Base-by-base conservation (phyloP, 2,797 vertebrate species). In the Mallotus villosus region DNA sequence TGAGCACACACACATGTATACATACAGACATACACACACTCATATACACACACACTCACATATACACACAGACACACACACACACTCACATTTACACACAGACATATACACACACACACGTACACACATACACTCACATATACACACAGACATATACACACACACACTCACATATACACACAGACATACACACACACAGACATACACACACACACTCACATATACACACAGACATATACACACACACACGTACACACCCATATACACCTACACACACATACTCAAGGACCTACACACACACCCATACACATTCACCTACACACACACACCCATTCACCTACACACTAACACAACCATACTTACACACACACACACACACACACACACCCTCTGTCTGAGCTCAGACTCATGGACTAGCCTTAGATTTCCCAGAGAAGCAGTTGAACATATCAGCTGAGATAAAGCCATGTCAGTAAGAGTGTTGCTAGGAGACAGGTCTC, bases 401-500 rank as follows among this genome's bases (percentile, higher is more conserved):
- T 49, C 4, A 63, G n/a, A 46, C 11, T 21, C 22, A 12, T 14
- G 32, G n/a, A 22, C 19, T 4, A 16, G 32, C 3, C n/a, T 16
- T 14, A 12, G 12, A 4, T 61, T 61, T 46, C 11, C 2, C 37
- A 65, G 4, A 24, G 63, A 46, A 17, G 9, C 34, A 5, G 63
- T 41, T 65, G 11, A 65, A 5, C 3, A 2, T 41, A n/a, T 34
- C n/a, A 64, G 21, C 14, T 37, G 41, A 8, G 9, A 37, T 37
- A 37, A 37, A 37, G 34, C 34, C 34, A 65, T 3, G n/a, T 63
- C 55, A 59, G 70, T 63, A 5, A 53, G 14, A 17, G 2, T 60
- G 90, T 92, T 89, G 89, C 88, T 81, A 87, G 82, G 89, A 71
- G 84, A 62, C 76, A 32, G 71, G 71, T 22, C 66, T 70, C 74